Conservation (phyloP, 2,113 vertebrate genomes). For the Acrocephalus kingi region DNA sequence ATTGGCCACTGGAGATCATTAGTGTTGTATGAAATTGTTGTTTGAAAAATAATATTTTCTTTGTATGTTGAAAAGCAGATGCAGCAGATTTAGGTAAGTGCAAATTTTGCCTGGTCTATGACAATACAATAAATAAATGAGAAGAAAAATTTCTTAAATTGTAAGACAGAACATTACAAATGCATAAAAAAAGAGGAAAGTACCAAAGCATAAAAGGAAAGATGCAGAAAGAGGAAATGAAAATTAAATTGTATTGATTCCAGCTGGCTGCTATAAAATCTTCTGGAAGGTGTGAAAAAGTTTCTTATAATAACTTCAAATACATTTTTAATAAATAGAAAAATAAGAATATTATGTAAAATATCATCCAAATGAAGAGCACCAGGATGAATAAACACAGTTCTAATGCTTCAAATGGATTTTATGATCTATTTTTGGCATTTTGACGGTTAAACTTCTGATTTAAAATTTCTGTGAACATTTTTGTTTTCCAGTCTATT, state of each 20-base stretch:
- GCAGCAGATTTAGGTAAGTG: background rate
- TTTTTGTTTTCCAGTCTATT: background rate
- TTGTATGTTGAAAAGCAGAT: background rate
- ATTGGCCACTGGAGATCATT: conserved; percentile 6
- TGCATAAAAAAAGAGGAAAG: background rate
- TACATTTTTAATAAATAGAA: background rate
- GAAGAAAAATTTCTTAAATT: background rate
- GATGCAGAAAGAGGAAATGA: background rate
- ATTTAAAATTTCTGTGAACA: background rate
- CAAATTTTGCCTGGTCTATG: background rate
- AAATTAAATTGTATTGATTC: conserved; percentile 17
- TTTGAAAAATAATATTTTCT: background rate
- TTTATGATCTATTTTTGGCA: background rate
- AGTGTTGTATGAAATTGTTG: background rate
- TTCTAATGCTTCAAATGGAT: background rate
- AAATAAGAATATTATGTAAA: background rate
- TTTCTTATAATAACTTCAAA: background rate
- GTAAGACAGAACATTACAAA: background rate
- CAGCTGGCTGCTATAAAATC: conserved; percentile 5
- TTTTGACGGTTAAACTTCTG: background rate
- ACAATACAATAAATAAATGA: background rate
- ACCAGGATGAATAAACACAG: background rate
- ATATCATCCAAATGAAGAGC: background rate
- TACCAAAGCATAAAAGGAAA: background rate
- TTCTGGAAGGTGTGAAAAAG: background rate